phyloP scores from a whole-genome alignment of 2,888 invertebrate genomes.

The Plagiodera versicolora region DNA sequence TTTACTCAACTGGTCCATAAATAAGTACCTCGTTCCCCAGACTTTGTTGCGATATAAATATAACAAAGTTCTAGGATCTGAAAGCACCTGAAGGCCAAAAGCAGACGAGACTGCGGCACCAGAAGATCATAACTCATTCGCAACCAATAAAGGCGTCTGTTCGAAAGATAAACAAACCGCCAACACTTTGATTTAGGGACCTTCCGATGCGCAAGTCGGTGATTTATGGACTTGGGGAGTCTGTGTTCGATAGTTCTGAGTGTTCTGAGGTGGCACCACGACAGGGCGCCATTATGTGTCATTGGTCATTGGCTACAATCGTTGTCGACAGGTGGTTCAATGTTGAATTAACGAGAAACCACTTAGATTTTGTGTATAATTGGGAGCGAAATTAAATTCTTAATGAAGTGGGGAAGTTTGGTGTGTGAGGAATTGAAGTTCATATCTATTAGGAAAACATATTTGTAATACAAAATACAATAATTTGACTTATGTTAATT shows the following conservation, averaged over 20 bases:
- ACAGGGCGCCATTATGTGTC: background rate
- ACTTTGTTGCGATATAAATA: slow-evolving; percentile 44
- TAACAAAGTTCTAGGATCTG: slow-evolving; percentile 37
- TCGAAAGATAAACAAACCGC: slow-evolving; percentile 46
- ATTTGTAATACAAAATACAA: too few relatives aligned
- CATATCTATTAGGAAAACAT: too few relatives aligned
- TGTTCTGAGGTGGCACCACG: background rate
- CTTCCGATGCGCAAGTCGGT: slow-evolving; percentile 20
- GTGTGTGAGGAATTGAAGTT: too few relatives aligned
- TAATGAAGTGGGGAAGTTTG: too few relatives aligned
- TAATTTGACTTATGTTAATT: too few relatives aligned
- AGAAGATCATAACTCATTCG: slow-evolving; percentile 43
- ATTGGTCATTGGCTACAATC: background rate
- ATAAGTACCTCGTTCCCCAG: slow-evolving; percentile 10
- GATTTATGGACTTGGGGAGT: slow-evolving; percentile 29
- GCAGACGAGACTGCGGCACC: slow-evolving; percentile 7
- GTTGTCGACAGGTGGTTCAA: too few relatives aligned
- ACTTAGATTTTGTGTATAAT: too few relatives aligned
- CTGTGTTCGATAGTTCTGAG: background rate
- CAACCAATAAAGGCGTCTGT: slow-evolving; percentile 45
- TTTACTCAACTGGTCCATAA: background rate
- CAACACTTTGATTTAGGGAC: slow-evolving; percentile 41
- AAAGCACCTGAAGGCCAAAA: background rate
- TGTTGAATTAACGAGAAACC: too few relatives aligned
- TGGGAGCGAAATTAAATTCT: too few relatives aligned